These are phyloP conservation scores for Troglohyphantes excavatus DNA, from an alignment of 2,888 invertebrate species.

Conservation along the genomic window DNA sequence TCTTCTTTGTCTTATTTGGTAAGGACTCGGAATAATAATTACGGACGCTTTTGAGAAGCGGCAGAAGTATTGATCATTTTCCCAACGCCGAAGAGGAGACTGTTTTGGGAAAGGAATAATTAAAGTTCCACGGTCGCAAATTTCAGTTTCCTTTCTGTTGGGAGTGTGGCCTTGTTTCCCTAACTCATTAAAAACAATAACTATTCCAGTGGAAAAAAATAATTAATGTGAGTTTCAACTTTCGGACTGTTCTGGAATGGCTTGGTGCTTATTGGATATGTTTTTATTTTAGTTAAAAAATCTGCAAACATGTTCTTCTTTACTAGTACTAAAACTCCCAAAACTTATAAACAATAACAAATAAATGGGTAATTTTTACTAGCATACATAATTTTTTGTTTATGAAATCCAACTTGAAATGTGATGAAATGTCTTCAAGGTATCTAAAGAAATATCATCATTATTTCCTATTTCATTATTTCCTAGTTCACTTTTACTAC, in stretches of 20 bases:
- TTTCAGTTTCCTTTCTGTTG: conserved; percentile 27
- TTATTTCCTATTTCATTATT: too few relatives aligned
- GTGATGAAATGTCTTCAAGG: too few relatives aligned
- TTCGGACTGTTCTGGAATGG: background rate
- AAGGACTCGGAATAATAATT: conserved; percentile 54
- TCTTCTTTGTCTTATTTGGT: conserved; percentile 27
- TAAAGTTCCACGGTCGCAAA: conserved; percentile 26
- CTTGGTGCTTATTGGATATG: background rate
- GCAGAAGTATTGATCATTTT: conserved; percentile 32
- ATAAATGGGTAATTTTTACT: too few relatives aligned
- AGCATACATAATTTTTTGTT: too few relatives aligned
- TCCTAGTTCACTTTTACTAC: too few relatives aligned
- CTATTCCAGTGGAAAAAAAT: conserved; percentile 7
- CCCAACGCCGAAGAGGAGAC: background rate
- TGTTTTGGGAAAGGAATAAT: conserved; percentile 48
- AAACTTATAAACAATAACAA: too few relatives aligned
- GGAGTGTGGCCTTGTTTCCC: background rate
- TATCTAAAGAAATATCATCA: too few relatives aligned
- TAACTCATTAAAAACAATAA: conserved; percentile 55
- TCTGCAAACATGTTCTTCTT: background rate
- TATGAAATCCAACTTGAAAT: too few relatives aligned
- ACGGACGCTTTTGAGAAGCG: conserved; percentile 38
- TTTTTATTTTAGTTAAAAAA: background rate
- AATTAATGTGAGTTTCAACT: background rate
- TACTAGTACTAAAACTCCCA: background rate